Evolutionary conservation across 2,888 invertebrate species (phyloP), one percentile per base, ranked within the genome.

Genomic region (Lapara coniferarum): DNA sequence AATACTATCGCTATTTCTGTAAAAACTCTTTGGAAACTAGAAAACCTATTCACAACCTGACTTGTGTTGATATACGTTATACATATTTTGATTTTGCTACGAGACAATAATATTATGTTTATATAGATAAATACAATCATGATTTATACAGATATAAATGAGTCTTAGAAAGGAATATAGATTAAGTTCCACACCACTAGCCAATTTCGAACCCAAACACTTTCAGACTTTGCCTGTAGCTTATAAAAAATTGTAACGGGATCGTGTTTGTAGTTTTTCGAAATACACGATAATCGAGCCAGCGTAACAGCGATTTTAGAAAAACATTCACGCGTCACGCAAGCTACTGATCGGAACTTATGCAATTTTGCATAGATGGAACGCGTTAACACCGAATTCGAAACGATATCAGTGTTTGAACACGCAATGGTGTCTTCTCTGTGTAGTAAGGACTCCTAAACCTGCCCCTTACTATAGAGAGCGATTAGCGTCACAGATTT

Each of bases 291-390:
- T 46, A 46, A 49, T 63, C 19, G 19, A 63, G 19, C 46, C 63
- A 49, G 63, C 49, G 63, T 63, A 49, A 46, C 63, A 44, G 63
- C 63, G 49, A 63, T 63, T 63, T 63, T 63, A 12, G 19, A 49
- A 63, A 46, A 44, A 10, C n/a, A n/a, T 63, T 63, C 63, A 46
- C 49, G 63, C 63, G 7, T 63, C 63, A 63, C 63, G 63, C 63
- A 63, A 63, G 12, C 63, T 63, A 63, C 63, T 49, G 63, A 6
- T 19, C 19, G 63, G 46, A 57, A 37, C 7, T 44, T 63, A 46
- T 19, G 63, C 63, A 63, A 63, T 63, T 63, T 49, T 13, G 2
- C 19, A 63, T 16, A 49, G 16, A 49, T 63, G 63, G 19, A 46
- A 46, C 16, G 16, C 12, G 16, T 63, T 49, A 46, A 19, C 37